These are phyloP conservation scores for Lophura swinhoii DNA, from an alignment of 2,797 vertebrate genomes.

Conservation along the genomic window DNA sequence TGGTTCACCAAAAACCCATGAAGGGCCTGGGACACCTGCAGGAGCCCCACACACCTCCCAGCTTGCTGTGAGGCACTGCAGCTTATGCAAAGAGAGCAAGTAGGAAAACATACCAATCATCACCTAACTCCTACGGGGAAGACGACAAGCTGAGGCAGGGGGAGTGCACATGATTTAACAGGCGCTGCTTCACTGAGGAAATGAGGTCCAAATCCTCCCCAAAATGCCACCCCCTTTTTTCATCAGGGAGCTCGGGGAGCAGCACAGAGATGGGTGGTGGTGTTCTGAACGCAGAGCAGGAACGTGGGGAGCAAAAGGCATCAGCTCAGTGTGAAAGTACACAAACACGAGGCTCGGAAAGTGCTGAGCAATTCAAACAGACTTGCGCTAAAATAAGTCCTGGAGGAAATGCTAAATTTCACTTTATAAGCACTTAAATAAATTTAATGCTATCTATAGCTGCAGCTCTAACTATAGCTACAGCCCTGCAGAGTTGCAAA, in stretches of 20 bases:
- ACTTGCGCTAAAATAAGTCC: constrained; percentile 44
- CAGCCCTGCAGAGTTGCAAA: constrained; percentile 39
- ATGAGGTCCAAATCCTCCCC: not conserved
- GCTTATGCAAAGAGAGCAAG: not conserved
- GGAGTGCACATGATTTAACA: fast-evolving
- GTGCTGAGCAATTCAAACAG: constrained; percentile 15
- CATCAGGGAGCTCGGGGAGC: not conserved
- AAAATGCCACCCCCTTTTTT: not conserved
- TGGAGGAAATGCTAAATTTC: constrained; percentile 27
- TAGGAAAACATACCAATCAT: not conserved
- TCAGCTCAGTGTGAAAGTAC: fast-evolving
- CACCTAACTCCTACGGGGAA: not conserved
- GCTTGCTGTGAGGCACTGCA: fast-evolving
- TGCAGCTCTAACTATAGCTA: constrained; percentile 49
- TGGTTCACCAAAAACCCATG: fast-evolving
- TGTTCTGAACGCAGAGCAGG: not conserved
- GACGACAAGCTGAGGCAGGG: not conserved
- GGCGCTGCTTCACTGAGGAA: not conserved
- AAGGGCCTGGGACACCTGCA: not conserved
- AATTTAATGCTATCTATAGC: constrained; percentile 61
- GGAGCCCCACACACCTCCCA: not conserved
- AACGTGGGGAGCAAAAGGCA: not conserved
- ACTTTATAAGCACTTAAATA: constrained; percentile 56
- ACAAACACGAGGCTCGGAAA: not conserved
- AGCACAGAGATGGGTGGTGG: not conserved